These are phyloP conservation scores for Diuraphis noxia DNA, from an alignment of 1,140 invertebrate genomes.

Conservation along the genomic window DNA sequence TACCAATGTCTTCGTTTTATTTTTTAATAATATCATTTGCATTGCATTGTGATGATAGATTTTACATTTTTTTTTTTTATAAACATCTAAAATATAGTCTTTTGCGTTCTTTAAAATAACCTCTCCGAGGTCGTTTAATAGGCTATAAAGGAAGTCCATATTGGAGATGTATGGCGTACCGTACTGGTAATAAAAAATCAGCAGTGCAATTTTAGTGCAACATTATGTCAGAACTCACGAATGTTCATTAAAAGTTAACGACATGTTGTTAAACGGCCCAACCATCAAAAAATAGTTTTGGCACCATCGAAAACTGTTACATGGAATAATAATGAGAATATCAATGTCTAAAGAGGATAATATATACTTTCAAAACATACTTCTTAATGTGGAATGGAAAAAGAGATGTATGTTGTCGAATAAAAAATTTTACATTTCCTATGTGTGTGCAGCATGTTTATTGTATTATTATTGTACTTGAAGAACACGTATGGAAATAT, in stretches of 20 bases:
- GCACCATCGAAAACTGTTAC: neutral
- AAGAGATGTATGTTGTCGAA: neutral
- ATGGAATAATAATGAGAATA: neutral
- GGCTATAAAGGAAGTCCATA: neutral
- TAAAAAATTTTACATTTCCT: neutral
- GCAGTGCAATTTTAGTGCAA: neutral
- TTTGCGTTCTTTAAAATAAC: neutral
- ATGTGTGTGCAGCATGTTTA: neutral
- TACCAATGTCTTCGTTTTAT: neutral
- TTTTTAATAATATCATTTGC: neutral
- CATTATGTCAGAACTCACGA: neutral
- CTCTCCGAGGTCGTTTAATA: neutral
- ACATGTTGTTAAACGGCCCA: slow-evolving; percentile 7
- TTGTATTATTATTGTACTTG: neutral
- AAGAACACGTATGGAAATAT: neutral
- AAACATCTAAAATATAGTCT: slow-evolving; percentile 7
- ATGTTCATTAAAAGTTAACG: slow-evolving; percentile 26
- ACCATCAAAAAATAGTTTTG: neutral
- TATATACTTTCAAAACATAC: neutral
- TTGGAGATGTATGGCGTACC: neutral
- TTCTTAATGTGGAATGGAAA: neutral
- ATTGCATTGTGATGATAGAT: neutral
- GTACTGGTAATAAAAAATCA: neutral
- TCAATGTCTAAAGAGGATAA: neutral
- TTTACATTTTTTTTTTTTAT: neutral